phyloP scores from a whole-genome alignment of 92 coral and sea anemone species.

The Zoanthus gigantus region DNA sequence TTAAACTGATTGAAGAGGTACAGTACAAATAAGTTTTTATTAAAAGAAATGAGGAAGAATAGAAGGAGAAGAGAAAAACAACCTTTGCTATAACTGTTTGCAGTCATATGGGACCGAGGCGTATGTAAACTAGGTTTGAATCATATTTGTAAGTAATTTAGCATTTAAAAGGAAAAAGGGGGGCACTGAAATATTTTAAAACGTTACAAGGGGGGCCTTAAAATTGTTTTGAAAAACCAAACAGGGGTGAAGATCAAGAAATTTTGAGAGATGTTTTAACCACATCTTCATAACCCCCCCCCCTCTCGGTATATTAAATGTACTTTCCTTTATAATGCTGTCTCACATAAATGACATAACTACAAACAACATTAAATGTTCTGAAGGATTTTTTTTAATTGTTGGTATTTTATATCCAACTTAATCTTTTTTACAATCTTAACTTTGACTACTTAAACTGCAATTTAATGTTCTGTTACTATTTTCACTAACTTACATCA shows the following conservation, averaged over 20 bases:
- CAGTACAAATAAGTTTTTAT: not conserved
- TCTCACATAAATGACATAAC: no score
- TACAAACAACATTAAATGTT: no score
- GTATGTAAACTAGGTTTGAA: not conserved
- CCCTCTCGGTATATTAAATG: no score
- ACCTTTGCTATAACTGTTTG: not conserved
- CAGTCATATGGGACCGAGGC: constrained; percentile 15
- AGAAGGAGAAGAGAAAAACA: constrained; percentile 12
- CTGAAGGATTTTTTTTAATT: no score
- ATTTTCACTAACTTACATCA: no score
- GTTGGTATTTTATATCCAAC: no score
- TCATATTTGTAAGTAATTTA: not conserved
- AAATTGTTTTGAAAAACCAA: not conserved
- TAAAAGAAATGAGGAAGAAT: not conserved
- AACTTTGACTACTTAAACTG: no score
- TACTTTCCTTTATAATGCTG: no score
- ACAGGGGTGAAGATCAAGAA: not conserved
- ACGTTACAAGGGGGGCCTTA: not conserved
- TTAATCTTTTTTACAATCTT: no score
- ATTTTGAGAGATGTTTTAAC: not conserved
- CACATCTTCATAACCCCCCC: not conserved
- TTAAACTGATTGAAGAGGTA: not conserved
- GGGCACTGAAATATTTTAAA: constrained; percentile 6
- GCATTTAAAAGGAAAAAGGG: not conserved
- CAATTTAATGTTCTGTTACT: no score